Evolutionary conservation across 2,888 invertebrate genomes (phyloP).

Genomic region (Acanthopleura granulata): DNA sequence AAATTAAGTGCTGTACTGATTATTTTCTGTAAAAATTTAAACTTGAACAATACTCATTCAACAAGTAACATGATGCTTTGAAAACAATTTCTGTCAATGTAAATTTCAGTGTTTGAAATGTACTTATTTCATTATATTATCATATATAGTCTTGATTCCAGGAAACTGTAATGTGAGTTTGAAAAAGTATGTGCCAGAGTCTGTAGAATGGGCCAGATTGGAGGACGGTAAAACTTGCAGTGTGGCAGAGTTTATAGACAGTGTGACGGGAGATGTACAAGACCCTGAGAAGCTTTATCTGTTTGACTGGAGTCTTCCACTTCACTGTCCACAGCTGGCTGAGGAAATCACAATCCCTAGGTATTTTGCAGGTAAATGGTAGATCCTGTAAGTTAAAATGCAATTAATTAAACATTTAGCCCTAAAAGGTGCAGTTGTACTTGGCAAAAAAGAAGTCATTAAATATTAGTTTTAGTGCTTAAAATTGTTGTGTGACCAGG

Average conservation of each 20-base stretch:
- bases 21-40: too few species aligned
- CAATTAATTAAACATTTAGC: neutral
- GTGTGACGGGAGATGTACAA: conserved; percentile 25
- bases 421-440: neutral
- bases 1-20: too few species aligned
- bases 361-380: conserved; percentile 59
- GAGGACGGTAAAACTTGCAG: conserved; percentile 42
- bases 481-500: too few species aligned
- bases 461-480: too few species aligned
- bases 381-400: neutral
- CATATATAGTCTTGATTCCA: conserved; percentile 19
- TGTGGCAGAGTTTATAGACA: conserved; percentile 45
- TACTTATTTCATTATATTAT: too few species aligned
- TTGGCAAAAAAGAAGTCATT: too few species aligned
- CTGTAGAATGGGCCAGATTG: conserved; percentile 59
- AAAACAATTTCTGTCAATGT: too few species aligned
- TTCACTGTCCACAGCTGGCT: conserved; percentile 56
- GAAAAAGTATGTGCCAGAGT: conserved; percentile 43
- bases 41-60: too few species aligned
- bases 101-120: too few species aligned
- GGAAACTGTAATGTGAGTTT: conserved; percentile 43
- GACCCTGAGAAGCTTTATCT: conserved; percentile 41
- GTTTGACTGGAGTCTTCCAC: conserved; percentile 65
- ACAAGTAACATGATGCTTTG: too few species aligned
- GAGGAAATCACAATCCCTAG: conserved; percentile 54